Evolutionary conservation across 2,888 invertebrate genomes (phyloP).

Genomic region (Dysmachus trigonus): DNA sequence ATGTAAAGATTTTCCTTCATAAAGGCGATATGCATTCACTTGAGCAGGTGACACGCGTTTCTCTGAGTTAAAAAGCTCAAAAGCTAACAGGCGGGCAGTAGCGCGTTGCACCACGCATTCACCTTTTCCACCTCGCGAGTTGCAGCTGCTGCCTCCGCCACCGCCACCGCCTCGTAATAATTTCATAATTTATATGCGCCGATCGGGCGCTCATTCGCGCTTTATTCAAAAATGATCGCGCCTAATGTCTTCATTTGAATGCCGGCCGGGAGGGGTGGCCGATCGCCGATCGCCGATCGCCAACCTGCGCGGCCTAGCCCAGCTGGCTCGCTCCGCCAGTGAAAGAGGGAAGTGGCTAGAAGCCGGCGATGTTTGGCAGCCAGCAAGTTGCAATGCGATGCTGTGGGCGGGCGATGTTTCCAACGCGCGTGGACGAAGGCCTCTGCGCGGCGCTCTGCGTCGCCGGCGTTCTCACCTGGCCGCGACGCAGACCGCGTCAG

Average conservation of each 20-base stretch:
- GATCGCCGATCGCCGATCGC: neutral
- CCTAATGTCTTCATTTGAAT: slow-evolving; percentile 30
- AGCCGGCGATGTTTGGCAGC: neutral
- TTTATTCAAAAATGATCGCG: neutral
- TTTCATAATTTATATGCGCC: slow-evolving; percentile 31
- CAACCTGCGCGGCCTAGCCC: neutral
- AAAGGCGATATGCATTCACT: neutral
- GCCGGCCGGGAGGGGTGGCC: neutral
- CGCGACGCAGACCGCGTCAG: neutral
- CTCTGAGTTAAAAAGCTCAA: neutral
- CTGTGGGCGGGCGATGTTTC: neutral
- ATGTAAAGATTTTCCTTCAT: neutral
- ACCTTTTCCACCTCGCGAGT: neutral
- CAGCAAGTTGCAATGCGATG: neutral
- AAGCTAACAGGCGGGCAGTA: neutral
- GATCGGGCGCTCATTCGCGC: neutral
- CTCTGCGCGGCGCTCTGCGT: neutral
- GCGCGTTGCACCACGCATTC: neutral
- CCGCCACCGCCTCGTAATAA: neutral
- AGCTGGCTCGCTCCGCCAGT: neutral
- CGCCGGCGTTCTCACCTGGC: neutral
- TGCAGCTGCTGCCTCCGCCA: neutral
- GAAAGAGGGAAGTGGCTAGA: slow-evolving; percentile 17
- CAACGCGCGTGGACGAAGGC: neutral
- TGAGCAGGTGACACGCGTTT: neutral